These are phyloP conservation scores for Globodera ellingtonae DNA, from an alignment of 1,140 invertebrate genomes.

Conservation along the genomic window DNA sequence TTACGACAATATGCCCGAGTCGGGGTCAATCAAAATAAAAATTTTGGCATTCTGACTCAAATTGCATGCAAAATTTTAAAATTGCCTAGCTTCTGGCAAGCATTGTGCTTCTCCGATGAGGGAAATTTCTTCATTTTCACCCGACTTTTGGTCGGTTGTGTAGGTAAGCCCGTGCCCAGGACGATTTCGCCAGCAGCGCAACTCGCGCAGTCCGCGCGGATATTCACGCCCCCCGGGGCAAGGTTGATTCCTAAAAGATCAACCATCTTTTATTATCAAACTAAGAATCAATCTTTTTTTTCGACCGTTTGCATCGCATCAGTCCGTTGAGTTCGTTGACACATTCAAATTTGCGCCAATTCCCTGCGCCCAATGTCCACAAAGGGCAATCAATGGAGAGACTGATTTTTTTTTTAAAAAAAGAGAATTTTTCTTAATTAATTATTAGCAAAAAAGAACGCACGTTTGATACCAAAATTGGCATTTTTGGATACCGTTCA, in stretches of 20 bases:
- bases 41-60: no score
- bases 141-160: background rate
- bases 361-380: background rate
- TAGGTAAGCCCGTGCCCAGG: background rate
- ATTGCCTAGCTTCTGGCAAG: background rate
- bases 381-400: conserved; percentile 1
- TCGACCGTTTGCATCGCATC: conserved; percentile 1
- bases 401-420: background rate
- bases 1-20: background rate
- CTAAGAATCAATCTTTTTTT: background rate
- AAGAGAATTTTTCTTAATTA: background rate
- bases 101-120: background rate
- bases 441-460: background rate
- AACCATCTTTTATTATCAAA: background rate
- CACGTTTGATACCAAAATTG: conserved; percentile 7
- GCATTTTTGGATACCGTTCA: background rate
- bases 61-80: no score
- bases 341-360: background rate
- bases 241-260: background rate
- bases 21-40: no score
- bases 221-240: conserved; percentile 6
- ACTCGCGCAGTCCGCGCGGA: background rate
- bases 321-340: background rate
- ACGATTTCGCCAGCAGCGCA: background rate
- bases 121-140: background rate